Conservation (phyloP, 2,113 vertebrate genomes). For the Azemiops feae region DNA sequence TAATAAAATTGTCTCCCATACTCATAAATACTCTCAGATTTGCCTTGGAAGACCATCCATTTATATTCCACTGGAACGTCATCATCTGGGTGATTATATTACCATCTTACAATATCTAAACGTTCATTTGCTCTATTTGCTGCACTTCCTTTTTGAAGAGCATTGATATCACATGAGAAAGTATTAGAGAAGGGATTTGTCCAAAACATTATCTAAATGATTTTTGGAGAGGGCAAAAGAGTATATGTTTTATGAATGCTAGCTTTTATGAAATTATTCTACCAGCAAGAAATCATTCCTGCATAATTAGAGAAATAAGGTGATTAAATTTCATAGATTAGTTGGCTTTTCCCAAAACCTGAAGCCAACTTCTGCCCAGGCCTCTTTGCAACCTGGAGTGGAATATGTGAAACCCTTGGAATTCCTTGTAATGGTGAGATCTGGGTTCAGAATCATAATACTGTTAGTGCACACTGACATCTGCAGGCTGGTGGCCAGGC, state of each 20-base stretch:
- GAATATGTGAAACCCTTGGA: not conserved
- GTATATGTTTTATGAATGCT: not conserved
- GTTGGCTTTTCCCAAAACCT: not conserved
- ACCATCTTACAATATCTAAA: not conserved
- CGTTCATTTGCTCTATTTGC: not conserved
- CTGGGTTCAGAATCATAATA: not conserved
- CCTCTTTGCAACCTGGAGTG: not conserved
- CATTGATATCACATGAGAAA: not conserved
- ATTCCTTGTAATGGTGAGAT: not conserved
- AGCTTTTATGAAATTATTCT: not conserved
- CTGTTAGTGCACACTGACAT: constrained; percentile 3
- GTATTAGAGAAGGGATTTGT: not conserved
- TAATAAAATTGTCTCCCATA: not conserved
- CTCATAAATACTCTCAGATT: not conserved
- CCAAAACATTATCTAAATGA: not conserved
- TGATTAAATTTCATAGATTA: not conserved
- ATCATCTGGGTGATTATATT: not conserved
- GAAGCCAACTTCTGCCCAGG: not conserved
- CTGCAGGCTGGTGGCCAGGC: not conserved
- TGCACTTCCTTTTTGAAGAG: not conserved
- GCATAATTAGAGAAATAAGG: not conserved
- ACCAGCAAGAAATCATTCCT: not conserved
- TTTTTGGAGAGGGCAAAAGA: not conserved
- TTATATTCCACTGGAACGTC: not conserved
- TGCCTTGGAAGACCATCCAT: not conserved